Evolutionary conservation across 2,888 invertebrate genomes (phyloP).

Genomic region (Ecdyonurus torrentis): DNA sequence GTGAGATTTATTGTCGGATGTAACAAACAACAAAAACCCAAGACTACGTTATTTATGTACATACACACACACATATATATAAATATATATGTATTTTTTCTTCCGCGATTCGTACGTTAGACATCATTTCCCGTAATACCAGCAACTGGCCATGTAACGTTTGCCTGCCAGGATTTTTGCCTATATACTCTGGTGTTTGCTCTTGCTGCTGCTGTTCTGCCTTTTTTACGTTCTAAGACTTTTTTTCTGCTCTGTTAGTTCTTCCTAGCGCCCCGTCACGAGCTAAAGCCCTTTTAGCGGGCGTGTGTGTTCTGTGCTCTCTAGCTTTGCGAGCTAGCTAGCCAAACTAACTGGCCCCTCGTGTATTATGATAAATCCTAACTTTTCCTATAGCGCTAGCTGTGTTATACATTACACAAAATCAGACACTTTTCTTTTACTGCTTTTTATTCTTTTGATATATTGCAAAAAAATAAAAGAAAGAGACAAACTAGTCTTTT

Average conservation of each 20-base stretch:
- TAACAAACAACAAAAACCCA: not conserved
- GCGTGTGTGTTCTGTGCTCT: not conserved
- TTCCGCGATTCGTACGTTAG: not conserved
- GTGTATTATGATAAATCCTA: not conserved
- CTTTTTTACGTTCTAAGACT: too few relatives aligned
- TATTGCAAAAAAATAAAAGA: too few relatives aligned
- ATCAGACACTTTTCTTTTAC: not conserved
- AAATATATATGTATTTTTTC: not conserved
- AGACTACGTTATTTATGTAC: not conserved
- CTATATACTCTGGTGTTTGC: too few relatives aligned
- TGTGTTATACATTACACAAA: not conserved
- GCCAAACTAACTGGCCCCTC: not conserved
- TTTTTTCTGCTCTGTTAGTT: not conserved
- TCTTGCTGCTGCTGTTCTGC: too few relatives aligned
- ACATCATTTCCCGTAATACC: not conserved
- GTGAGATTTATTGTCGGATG: not conserved
- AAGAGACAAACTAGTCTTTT: too few relatives aligned
- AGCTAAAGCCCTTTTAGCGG: not conserved
- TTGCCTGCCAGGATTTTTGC: too few relatives aligned
- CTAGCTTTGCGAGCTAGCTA: not conserved
- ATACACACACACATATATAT: too few relatives aligned
- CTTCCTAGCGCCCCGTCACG: not conserved
- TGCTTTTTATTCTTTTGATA: too few relatives aligned
- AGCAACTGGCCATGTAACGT: not conserved
- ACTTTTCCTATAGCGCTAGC: not conserved